Evolutionary conservation across 2,888 invertebrate species (phyloP), one percentile per base, ranked within the genome.

Genomic region (Rhodophaea formosa): DNA sequence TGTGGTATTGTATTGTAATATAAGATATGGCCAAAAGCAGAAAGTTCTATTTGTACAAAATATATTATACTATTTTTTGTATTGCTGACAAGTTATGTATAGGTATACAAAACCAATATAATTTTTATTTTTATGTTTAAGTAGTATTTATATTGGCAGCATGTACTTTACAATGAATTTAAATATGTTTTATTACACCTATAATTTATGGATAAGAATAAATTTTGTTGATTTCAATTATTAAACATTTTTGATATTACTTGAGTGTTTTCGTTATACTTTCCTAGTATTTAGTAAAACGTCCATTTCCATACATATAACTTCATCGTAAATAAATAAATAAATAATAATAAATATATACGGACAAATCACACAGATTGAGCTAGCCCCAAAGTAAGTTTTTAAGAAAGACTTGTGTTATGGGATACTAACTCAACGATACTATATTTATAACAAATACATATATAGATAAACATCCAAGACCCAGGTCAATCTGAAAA

Each of bases 161-260:
- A 46, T 35, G 29, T 53, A 53, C 23, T 12, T 46, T 47, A 39
- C 42, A 49, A 49, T 29, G 29, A 56, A 49, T 56, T 47, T 35
- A 45, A 39, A 39, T 47, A 39, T 47, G 39, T 56, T 56, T 56
- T 46, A 35, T 35, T 56, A 35, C n/a, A 1, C 15, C 7, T 29
- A 29, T 53, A 44, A 30, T 44, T 46, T 17, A 46, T 16, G 10
- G 44, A 29, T 44, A 29, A 53, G 42, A 15, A 30, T 44, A 14
- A 53, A 46, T 46, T 45, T 46, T 44, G 53, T 53, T 53, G 53
- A 29, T 53, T 53, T 44, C 15, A 14, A 15, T 39, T 56, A 49
- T 51, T 43, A 57, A 52, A 51, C 43, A 43, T 57, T 57, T 45
- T 49, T 57, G 23, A 42, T 59, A 49, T 54, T 54, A 51, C 29